Conservation (phyloP, 2,888 invertebrate species). For the Rhagophthalmus giganteus region DNA sequence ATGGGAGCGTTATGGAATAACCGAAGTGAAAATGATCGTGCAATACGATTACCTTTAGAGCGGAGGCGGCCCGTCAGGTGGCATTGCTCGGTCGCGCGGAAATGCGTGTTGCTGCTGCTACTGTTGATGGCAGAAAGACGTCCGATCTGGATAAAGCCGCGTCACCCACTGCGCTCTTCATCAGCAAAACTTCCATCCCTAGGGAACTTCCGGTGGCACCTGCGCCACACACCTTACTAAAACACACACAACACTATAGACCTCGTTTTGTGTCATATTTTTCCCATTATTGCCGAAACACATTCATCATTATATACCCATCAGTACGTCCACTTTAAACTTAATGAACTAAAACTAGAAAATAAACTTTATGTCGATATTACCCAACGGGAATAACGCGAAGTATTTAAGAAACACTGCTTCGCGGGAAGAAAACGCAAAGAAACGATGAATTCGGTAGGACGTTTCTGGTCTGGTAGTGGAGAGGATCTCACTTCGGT, state of each 20-base stretch:
- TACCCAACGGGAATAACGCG: too few species aligned
- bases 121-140: conserved; percentile 20
- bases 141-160: conserved; percentile 30
- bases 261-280: not conserved
- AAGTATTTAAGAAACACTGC: too few species aligned
- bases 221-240: conserved; percentile 15
- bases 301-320: not conserved
- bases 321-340: too few species aligned
- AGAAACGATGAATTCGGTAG: not conserved
- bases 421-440: too few species aligned
- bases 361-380: not conserved
- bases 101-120: conserved; percentile 38
- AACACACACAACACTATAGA: not conserved
- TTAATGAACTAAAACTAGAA: not conserved
- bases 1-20: conserved; percentile 21
- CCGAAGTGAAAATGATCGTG: conserved; percentile 32
- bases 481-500: too few species aligned
- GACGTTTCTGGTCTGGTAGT: not conserved
- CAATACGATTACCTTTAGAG: conserved; percentile 42
- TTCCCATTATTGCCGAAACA: not conserved
- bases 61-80: conserved; percentile 47
- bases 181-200: conserved; percentile 18
- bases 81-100: conserved; percentile 46
- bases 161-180: conserved; percentile 32
- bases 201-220: conserved; percentile 21